Conservation (phyloP, 2,797 vertebrate genomes). For the Sardinella longiceps region DNA sequence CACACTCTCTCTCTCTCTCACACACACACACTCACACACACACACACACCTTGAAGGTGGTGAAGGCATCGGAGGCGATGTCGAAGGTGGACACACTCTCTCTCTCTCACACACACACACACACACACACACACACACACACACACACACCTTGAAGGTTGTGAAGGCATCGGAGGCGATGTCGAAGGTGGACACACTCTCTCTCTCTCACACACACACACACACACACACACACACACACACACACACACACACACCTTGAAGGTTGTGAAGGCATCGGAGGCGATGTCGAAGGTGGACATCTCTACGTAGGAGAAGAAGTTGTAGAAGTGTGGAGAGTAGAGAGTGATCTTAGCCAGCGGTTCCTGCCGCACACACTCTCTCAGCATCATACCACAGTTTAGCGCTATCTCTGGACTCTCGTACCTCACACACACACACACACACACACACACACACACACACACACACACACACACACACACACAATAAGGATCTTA, state of each 20-base stretch:
- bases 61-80: conserved; percentile 88
- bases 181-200: conserved; percentile 95
- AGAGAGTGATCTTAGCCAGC: conserved; percentile 94
- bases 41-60: neutral
- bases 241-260: neutral
- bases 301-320: conserved; percentile 99
- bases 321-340: conserved; percentile 94
- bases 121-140: neutral
- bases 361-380: conserved; percentile 97
- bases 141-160: neutral
- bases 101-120: too few species aligned
- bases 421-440: conserved; percentile 82
- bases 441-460: neutral
- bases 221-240: neutral
- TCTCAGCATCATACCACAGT: conserved; percentile 96
- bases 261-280: conserved; percentile 74
- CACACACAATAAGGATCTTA: too few species aligned
- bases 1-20: too few species aligned
- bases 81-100: conserved; percentile 96
- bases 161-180: conserved; percentile 89
- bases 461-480: neutral
- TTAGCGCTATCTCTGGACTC: conserved; percentile 94
- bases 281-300: conserved; percentile 95
- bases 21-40: neutral
- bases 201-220: too few species aligned